Evolutionary conservation across 2,797 vertebrate genomes (phyloP).

Genomic region (Anas bernieri): DNA sequence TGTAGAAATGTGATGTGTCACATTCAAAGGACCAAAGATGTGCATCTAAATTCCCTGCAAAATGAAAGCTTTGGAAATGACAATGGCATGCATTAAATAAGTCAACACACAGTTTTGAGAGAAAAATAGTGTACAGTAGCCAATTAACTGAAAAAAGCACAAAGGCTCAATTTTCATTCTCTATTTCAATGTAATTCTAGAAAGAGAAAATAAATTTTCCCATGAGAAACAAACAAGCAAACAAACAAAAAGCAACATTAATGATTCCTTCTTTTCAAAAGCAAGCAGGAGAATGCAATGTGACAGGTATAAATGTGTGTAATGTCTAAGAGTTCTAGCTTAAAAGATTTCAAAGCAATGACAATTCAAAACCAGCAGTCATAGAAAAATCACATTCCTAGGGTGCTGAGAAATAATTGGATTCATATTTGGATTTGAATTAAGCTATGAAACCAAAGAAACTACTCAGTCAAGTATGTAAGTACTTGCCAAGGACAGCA

Average conservation of each 20-base stretch:
- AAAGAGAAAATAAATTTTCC: conserved; percentile 47
- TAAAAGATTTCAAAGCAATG: conserved; percentile 48
- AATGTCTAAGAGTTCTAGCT: conserved; percentile 17
- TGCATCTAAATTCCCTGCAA: background rate
- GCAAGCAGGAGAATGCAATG: background rate
- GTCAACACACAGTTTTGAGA: background rate
- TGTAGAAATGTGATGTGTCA: background rate
- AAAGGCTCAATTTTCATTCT: conserved; percentile 23
- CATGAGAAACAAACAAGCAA: background rate
- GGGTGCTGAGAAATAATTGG: conserved; percentile 16
- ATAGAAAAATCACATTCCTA: conserved; percentile 18
- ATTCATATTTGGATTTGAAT: conserved; percentile 16
- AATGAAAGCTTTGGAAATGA: conserved; percentile 9
- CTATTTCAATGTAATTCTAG: conserved; percentile 20
- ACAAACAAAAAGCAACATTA: background rate
- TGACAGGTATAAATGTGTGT: conserved; percentile 29
- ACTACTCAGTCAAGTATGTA: background rate
- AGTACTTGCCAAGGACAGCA: background rate
- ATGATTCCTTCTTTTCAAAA: conserved; percentile 50
- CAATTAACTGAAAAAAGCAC: background rate
- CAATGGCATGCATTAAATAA: conserved; percentile 9
- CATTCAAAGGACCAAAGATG: background rate
- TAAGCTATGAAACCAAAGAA: conserved; percentile 10
- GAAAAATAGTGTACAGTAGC: background rate
- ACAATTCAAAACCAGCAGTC: conserved; percentile 9